These are phyloP conservation scores for Melinopterus prodromus DNA, from an alignment of 2,888 invertebrate genomes.

Conservation along the genomic window DNA sequence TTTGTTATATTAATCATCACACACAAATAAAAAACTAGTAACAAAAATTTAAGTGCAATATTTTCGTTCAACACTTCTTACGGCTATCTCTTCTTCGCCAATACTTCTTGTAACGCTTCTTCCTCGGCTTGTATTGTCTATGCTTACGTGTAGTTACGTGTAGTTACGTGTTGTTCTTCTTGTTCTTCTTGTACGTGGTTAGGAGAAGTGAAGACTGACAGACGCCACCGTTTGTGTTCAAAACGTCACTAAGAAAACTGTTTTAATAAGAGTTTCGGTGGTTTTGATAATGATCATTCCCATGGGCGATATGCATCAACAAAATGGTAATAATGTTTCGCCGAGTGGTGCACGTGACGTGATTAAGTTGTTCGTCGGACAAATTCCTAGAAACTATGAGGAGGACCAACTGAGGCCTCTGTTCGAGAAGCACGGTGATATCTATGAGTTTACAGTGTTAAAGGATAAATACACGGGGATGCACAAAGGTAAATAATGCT, in stretches of 20 bases:
- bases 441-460: conserved; percentile 92
- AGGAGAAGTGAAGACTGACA: conserved; percentile 39
- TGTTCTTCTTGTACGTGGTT: conserved; percentile 25
- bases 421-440: conserved; percentile 93
- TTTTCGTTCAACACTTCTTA: conserved; percentile 20
- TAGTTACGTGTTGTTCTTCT: conserved; percentile 30
- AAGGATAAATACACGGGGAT: conserved; percentile 95
- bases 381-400: conserved; percentile 89
- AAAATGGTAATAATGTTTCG: conserved; percentile 37
- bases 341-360: conserved; percentile 58
- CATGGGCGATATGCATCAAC: background rate
- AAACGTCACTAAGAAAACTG: conserved; percentile 35
- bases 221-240: conserved; percentile 45
- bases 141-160: conserved; percentile 5
- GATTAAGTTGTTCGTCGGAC: conserved; percentile 91
- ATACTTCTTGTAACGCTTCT: conserved; percentile 5
- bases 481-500: conserved; percentile 79
- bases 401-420: conserved; percentile 88
- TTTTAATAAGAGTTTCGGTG: background rate
- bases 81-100: background rate
- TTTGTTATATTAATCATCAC: conserved; percentile 34
- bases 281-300: conserved; percentile 8
- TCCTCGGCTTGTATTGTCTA: conserved; percentile 5
- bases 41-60: conserved; percentile 47
- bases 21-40: conserved; percentile 37